Evolutionary conservation across 2,113 vertebrate genomes (phyloP).

Genomic region (Puma concolor): DNA sequence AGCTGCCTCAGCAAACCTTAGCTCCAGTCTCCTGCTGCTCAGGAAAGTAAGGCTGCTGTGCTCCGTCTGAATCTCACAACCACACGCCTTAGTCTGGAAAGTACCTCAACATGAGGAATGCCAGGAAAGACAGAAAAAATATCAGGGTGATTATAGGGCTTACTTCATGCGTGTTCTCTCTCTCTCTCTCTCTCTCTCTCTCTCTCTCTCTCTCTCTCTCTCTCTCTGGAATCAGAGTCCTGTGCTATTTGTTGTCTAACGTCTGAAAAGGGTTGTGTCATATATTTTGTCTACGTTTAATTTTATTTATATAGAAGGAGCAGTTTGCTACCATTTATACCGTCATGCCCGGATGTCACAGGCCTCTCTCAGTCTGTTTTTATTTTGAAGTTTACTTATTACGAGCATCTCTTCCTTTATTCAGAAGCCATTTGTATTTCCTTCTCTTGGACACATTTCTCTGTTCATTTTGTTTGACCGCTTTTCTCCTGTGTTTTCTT

Average conservation of each 20-base stretch:
- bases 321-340: background rate
- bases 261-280: background rate
- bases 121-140: background rate
- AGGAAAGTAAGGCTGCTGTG: background rate
- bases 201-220: background rate
- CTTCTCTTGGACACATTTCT: background rate
- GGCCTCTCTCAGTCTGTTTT: background rate
- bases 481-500: background rate
- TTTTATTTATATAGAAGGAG: background rate
- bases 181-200: background rate
- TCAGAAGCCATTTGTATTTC: background rate
- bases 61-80: background rate
- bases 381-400: background rate
- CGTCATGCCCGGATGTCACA: background rate
- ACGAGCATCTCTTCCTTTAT: background rate
- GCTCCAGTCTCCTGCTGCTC: background rate
- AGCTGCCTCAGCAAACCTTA: background rate
- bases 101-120: background rate
- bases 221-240: background rate
- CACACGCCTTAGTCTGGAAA: background rate
- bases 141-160: background rate
- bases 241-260: background rate
- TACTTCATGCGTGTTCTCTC: background rate
- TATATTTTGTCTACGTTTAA: background rate
- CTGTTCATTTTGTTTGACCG: background rate